Conservation (phyloP, 2,113 vertebrate species). For the Limnothrissa miodon region DNA sequence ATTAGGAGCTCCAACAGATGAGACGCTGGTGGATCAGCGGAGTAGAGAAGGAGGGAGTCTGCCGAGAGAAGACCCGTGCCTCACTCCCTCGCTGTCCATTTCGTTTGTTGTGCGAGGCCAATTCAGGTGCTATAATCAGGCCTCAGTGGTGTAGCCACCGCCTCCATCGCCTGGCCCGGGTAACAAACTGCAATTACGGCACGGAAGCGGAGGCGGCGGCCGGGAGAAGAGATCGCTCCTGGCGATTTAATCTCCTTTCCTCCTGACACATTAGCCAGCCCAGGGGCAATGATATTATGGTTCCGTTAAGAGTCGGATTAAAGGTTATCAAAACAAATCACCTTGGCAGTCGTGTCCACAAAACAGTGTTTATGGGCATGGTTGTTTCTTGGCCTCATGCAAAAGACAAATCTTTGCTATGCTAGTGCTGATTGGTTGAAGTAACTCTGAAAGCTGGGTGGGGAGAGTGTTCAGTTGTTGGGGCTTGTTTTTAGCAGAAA, state of each 20-base stretch:
- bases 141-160: not conserved
- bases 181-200: not conserved
- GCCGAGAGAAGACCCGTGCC: not conserved
- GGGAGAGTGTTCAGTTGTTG: not conserved
- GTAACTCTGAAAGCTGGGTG: not conserved
- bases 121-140: not conserved
- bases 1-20: not conserved
- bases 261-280: not conserved
- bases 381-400: too few relatives aligned
- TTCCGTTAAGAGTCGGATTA: not conserved
- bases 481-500: not conserved
- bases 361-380: not conserved
- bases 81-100: too few relatives aligned
- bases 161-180: not conserved
- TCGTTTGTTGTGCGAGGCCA: not conserved
- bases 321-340: slow-evolving; percentile 11
- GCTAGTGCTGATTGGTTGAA: not conserved
- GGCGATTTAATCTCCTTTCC: not conserved
- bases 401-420: too few relatives aligned
- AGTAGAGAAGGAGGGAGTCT: not conserved
- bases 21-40: not conserved
- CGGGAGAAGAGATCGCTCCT: not conserved
- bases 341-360: too few relatives aligned
- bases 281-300: not conserved
- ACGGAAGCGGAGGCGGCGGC: too few relatives aligned